These are phyloP conservation scores for Colletes collaris DNA, from an alignment of 2,888 invertebrate genomes.

Conservation along the genomic window DNA sequence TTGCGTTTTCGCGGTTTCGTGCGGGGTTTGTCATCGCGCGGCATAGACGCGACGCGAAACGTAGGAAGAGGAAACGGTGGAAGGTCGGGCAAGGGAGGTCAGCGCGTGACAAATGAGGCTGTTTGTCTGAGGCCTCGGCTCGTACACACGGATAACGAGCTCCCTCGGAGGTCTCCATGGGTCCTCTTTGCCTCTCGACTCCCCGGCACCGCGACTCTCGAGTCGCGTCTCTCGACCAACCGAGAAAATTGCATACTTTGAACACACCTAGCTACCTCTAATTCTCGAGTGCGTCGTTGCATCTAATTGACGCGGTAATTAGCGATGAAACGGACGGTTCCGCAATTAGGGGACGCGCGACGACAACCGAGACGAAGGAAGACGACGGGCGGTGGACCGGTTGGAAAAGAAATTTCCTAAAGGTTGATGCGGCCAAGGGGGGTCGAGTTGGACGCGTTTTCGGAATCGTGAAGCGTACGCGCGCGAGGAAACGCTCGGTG, in stretches of 20 bases:
- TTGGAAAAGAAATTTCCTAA: no score
- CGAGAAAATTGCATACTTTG: conserved; percentile 68
- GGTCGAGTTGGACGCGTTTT: background rate
- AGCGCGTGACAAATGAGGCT: conserved; percentile 80
- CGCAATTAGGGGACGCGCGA: conserved; percentile 54
- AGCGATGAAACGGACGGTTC: conserved; percentile 63
- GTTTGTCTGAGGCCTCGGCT: conserved; percentile 74
- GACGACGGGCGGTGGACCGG: no score
- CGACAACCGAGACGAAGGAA: background rate
- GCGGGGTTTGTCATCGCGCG: background rate
- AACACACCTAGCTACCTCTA: conserved; percentile 59
- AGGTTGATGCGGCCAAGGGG: no score
- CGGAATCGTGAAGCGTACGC: background rate
- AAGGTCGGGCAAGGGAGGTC: conserved; percentile 70
- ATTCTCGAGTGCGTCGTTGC: conserved; percentile 72
- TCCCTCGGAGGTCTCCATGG: conserved; percentile 68
- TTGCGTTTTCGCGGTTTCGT: background rate
- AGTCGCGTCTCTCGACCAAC: conserved; percentile 33
- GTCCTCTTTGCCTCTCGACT: conserved; percentile 34
- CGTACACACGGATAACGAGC: conserved; percentile 78
- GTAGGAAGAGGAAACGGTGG: conserved; percentile 26
- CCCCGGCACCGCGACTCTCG: conserved; percentile 17
- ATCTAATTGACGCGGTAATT: conserved; percentile 76
- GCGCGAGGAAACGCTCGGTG: conserved; percentile 15
- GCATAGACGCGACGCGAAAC: background rate